Base-by-base conservation (phyloP, 2,113 vertebrate species). In the Kobus ellipsiprymnus region DNA sequence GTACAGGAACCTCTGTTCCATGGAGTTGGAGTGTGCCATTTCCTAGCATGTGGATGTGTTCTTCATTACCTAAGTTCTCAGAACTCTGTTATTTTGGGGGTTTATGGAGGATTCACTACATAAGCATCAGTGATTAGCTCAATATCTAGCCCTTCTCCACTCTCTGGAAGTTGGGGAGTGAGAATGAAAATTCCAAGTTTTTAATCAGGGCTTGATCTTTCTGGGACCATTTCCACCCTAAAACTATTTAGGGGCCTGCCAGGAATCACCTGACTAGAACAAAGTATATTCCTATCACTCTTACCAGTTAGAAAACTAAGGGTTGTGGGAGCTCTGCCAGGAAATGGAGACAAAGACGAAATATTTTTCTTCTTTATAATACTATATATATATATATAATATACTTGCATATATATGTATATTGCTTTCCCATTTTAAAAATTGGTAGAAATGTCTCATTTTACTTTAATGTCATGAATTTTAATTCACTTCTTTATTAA, bases 401-500 rank as follows among this genome's bases (percentile, higher is more conserved):
- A 50, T 57, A 52, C 36, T 33, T 33, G 16, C 29, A 81, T 33
- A 21, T 80, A 19, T 50, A 85, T 94, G 19, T 6, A 44, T 57
- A 97, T 86, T 89, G 81, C 3, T 60, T 86, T 86, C 11, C 11
- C 36, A 86, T 59, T 94, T 87, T 17, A 64, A 87, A 95, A 95
- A 62, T 59, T 64, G 11, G n/a, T 87, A 80, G 55, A 64, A 80
- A 90, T 85, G 8, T 77, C 14, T 90, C 27, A 64, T 87, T 80
- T 94, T 87, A 77, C 48, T 46, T 85, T 50, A 81, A 87, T 78
- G n/a, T 30, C n/a, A 67, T 89, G 3, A 17, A 91, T 77, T 96
- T 93, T 91, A 25, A 83, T 62, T 93, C 16, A 16, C 83, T 95
- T 89, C 6, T 44, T 90, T 96, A 84, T 83, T 88, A 89, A 91